Evolutionary conservation across 2,888 invertebrate genomes (phyloP), one percentile per base, ranked within the genome.

Genomic region (Hecatera dysodea): DNA sequence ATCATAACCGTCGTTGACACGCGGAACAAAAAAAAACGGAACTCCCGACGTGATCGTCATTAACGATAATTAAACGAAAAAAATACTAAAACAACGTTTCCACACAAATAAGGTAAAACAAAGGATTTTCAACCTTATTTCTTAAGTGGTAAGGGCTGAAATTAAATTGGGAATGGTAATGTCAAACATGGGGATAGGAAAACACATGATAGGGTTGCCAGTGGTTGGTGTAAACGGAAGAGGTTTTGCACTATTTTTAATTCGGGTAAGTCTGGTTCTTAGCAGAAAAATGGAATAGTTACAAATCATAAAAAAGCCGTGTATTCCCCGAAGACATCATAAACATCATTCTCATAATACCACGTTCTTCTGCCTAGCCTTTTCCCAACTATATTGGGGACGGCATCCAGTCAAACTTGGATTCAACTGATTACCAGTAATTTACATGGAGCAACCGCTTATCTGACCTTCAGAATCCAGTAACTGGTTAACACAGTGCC

Each of bases 61-160:
- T 87, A 87, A 73, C 78, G 76, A 83, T 87, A 87, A 87, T 87
- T 87, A 87, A 86, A 86, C 78, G 68, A 79, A 79, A 82, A 83
- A 66, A 84, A 77, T 67, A 53, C 74, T 64, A 17, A 22, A 59
- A 57, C 39, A 72, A 48, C 19, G 64, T 57, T 62, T 15, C 72
- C 17, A 1, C 0, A 29, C 5, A n/a, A 44, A 11, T 22, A 29
- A 22, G n/a, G 1, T 8, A 1, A 27, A 29, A 2, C 36, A 2
- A 7, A 0, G 39, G 8, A 82, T 27, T 63, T 48, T 76, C 24
- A 65, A 78, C 78, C 52, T 66, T 86, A 70, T 53, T 0, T 0
- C 11, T 0, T n/a, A 1, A 1, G 0, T 0, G 5, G 24, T 67
- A 76, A 48, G 66, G 59, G 48, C 15, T 2, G 57, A 17, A 11